A percentile compares a stretch with the other conserved stretches of the same genome.
These are phyloP conservation scores for Hyperoplus immaculatus DNA, from an alignment of 2,797 vertebrate species.

Conservation along the genomic window DNA sequence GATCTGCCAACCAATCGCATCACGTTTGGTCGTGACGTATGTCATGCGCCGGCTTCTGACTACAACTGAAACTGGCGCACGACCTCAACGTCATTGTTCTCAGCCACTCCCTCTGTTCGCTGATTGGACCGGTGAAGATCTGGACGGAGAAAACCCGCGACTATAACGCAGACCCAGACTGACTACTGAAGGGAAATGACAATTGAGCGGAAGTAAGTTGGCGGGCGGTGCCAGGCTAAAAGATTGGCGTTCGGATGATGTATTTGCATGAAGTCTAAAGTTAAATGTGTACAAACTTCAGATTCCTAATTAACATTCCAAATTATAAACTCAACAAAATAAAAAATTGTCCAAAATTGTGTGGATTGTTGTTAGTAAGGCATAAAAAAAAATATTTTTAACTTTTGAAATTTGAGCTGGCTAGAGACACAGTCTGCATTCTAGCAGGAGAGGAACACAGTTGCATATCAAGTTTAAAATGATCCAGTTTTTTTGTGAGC, in stretches of 20 bases:
- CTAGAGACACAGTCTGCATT: slow-evolving; percentile 51
- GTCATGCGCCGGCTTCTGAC: too few relatives aligned
- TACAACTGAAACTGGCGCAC: too few relatives aligned
- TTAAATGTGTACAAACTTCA: slow-evolving; percentile 2
- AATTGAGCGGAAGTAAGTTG: too few relatives aligned
- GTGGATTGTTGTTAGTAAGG: slow-evolving; percentile 65
- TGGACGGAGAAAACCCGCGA: too few relatives aligned
- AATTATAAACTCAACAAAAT: not conserved
- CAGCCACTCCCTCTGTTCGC: too few relatives aligned
- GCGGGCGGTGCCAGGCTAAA: too few relatives aligned
- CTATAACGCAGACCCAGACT: too few relatives aligned
- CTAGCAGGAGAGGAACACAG: slow-evolving; percentile 60
- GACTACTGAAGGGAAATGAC: too few relatives aligned
- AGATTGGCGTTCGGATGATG: not conserved
- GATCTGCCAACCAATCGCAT: too few relatives aligned
- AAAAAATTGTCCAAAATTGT: slow-evolving; percentile 18
- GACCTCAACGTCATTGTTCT: too few relatives aligned
- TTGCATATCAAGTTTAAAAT: slow-evolving; percentile 79
- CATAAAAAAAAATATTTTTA: slow-evolving; percentile 57
- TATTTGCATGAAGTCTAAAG: slow-evolving; percentile 60
- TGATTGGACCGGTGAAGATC: too few relatives aligned
- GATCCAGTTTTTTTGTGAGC: slow-evolving; percentile 68
- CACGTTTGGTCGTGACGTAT: too few relatives aligned
- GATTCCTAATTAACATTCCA: not conserved
- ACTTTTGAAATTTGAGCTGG: slow-evolving; percentile 44